phyloP scores from a whole-genome alignment of 2,113 vertebrate species.

The Seriola rivoliana region DNA sequence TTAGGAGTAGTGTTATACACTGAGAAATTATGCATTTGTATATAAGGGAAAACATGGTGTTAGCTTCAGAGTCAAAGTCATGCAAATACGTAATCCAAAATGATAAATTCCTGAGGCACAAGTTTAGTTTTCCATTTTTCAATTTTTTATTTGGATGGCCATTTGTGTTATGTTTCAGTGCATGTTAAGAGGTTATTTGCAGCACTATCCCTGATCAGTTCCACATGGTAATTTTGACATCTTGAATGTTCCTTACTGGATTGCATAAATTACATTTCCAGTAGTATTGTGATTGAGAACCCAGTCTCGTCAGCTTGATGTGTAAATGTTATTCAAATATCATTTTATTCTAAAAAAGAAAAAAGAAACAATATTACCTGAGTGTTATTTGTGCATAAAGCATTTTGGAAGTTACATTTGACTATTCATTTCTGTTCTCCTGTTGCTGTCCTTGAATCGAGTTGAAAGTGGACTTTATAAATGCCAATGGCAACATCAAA shows the following conservation, averaged over 20 bases:
- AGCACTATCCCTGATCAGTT: constrained; percentile 62
- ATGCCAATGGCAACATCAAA: constrained; percentile 26
- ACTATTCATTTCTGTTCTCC: constrained; percentile 70
- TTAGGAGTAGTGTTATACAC: constrained; percentile 25
- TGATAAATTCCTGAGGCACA: constrained; percentile 66
- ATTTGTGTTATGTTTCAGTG: constrained; percentile 71
- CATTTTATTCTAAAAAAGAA: constrained; percentile 78
- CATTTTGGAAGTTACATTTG: constrained; percentile 79
- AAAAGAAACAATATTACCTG: constrained; percentile 78
- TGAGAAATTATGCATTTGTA: constrained; percentile 41
- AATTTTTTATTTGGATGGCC: constrained; percentile 61
- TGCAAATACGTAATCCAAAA: neutral
- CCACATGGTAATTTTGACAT: constrained; percentile 81
- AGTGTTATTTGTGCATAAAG: constrained; percentile 87
- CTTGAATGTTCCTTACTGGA: constrained; percentile 85
- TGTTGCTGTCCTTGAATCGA: constrained; percentile 69
- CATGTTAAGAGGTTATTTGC: constrained; percentile 74
- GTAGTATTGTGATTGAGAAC: constrained; percentile 86
- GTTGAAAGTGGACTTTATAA: constrained; percentile 65
- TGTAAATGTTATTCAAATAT: constrained; percentile 85
- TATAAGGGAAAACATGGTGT: constrained; percentile 14
- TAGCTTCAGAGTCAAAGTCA: neutral
- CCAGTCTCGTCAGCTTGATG: constrained; percentile 86
- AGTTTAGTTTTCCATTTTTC: constrained; percentile 55
- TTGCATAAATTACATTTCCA: constrained; percentile 80